phyloP scores from a whole-genome alignment of 1,140 invertebrate genomes.

The Macrobrachium rosenbergii region DNA sequence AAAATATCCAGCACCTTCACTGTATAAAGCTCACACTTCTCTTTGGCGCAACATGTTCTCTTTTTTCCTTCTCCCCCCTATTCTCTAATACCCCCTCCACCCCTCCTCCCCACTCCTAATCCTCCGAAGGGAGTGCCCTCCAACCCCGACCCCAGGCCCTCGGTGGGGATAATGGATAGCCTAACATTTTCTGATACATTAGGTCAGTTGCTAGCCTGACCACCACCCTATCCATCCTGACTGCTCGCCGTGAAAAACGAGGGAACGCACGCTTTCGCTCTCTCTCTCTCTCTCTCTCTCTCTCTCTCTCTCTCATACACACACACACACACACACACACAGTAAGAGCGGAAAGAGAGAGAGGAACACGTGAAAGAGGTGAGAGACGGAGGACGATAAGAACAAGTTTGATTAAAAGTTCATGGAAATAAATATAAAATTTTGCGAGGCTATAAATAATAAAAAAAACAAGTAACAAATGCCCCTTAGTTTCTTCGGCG shows the following conservation, averaged over 20 bases:
- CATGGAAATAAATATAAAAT: too few species aligned
- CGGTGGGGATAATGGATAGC: slow-evolving; percentile 3
- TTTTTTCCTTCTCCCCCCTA: background rate
- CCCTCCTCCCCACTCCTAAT: background rate
- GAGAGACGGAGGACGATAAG: too few species aligned
- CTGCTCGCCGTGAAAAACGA: background rate
- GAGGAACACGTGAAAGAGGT: too few species aligned
- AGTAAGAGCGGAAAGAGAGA: too few species aligned
- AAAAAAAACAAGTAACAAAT: too few species aligned
- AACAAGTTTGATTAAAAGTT: too few species aligned
- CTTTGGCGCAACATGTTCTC: background rate
- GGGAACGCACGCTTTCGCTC: too few species aligned
- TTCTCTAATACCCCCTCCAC: background rate
- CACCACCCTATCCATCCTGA: slow-evolving; percentile 30
- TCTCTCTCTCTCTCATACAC: too few species aligned
- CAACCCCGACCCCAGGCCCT: background rate
- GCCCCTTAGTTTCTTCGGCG: too few species aligned
- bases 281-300: too few species aligned
- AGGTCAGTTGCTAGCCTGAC: slow-evolving; percentile 20
- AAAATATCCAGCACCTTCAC: background rate
- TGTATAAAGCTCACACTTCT: background rate
- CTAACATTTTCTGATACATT: slow-evolving; percentile 39
- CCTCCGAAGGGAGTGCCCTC: background rate
- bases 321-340: too few species aligned
- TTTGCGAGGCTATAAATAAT: too few species aligned